These are phyloP conservation scores for Zygothrica quintamaculata DNA, from an alignment of 2,888 invertebrate genomes.

Conservation along the genomic window DNA sequence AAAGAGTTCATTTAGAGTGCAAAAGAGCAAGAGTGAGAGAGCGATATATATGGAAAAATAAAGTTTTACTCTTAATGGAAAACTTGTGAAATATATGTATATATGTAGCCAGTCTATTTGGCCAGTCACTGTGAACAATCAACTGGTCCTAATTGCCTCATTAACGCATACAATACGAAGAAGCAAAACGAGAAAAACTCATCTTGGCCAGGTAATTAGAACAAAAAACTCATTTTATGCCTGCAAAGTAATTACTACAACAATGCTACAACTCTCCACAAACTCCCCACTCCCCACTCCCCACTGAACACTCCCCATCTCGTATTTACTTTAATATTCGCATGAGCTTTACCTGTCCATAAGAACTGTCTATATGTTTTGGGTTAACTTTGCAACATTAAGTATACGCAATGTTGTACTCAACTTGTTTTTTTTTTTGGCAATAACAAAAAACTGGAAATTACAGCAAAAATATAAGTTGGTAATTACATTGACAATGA, in stretches of 20 bases:
- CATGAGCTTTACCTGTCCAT: too few relatives aligned
- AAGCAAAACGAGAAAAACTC: constrained; percentile 21
- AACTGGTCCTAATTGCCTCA: constrained; percentile 61
- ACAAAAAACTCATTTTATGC: constrained; percentile 52
- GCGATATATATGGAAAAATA: not conserved
- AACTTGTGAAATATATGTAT: not conserved
- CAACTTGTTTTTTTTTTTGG: constrained; percentile 22
- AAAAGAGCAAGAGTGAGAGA: too few relatives aligned
- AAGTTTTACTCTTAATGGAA: not conserved
- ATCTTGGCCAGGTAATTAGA: constrained; percentile 58
- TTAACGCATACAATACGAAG: constrained; percentile 37
- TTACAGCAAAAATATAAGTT: constrained; percentile 18
- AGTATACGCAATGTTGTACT: constrained; percentile 11
- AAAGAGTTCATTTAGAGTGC: too few relatives aligned
- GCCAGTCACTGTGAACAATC: constrained; percentile 46
- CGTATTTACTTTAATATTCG: too few relatives aligned
- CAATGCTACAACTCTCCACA: constrained; percentile 9
- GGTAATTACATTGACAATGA: constrained; percentile 50
- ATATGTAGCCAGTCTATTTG: constrained; percentile 13
- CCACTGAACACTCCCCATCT: too few relatives aligned
- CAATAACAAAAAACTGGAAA: constrained; percentile 8
- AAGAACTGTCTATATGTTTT: too few relatives aligned
- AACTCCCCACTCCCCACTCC: not conserved
- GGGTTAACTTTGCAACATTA: too few relatives aligned
- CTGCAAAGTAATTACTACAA: constrained; percentile 31